Conservation (phyloP, 2,888 invertebrate genomes). For the Lithodes maja region DNA sequence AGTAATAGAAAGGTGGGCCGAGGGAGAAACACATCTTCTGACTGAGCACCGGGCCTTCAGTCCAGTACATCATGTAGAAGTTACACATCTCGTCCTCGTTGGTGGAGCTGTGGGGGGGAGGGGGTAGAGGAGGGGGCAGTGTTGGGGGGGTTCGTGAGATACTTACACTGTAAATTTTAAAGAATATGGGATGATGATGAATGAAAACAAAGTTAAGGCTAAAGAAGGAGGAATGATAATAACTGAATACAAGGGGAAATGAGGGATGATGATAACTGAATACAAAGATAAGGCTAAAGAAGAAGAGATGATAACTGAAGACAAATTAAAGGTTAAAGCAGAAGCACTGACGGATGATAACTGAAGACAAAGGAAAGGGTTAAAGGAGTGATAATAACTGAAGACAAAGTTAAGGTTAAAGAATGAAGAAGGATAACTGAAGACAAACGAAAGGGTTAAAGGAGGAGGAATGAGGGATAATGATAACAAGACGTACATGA, state of each 20-base stretch:
- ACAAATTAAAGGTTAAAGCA: too few relatives aligned
- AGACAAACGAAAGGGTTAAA: too few relatives aligned
- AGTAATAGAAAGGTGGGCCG: conserved; percentile 75
- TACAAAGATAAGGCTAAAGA: too few relatives aligned
- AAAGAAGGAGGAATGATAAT: background rate
- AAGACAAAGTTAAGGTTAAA: too few relatives aligned
- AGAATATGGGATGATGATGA: background rate
- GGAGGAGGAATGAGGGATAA: too few relatives aligned
- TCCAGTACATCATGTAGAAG: conserved; percentile 96
- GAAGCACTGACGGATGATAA: too few relatives aligned
- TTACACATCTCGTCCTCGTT: conserved; percentile 96
- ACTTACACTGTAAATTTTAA: background rate
- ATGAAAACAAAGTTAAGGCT: background rate
- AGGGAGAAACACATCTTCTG: conserved; percentile 73
- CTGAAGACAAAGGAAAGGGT: too few relatives aligned
- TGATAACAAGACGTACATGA: too few relatives aligned
- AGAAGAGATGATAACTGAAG: too few relatives aligned
- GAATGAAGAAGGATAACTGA: too few relatives aligned
- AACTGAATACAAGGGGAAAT: background rate
- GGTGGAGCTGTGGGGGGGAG: conserved; percentile 79
- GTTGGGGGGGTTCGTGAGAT: background rate
- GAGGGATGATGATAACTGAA: too few relatives aligned
- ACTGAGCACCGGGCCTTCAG: conserved; percentile 74
- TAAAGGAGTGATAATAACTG: too few relatives aligned
- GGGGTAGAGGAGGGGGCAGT: background rate